Conservation (phyloP, 2,888 invertebrate species). For the Lochmaea capreae region DNA sequence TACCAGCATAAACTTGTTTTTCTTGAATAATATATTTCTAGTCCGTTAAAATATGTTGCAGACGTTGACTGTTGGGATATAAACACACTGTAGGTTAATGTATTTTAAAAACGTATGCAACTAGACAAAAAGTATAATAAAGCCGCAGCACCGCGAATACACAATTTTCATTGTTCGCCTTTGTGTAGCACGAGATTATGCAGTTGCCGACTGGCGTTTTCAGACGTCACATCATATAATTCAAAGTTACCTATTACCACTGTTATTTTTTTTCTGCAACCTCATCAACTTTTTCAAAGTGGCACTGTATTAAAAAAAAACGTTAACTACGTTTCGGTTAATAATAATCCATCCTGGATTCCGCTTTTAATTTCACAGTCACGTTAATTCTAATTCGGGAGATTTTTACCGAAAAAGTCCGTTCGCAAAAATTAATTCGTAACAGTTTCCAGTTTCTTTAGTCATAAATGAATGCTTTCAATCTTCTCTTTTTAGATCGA, state of each 20-base stretch:
- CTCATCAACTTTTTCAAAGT: background rate
- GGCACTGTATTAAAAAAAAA: background rate
- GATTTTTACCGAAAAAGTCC: background rate
- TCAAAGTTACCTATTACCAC: background rate
- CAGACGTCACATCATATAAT: background rate
- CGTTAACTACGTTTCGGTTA: background rate
- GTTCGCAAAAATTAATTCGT: slow-evolving; percentile 19
- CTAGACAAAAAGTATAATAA: background rate
- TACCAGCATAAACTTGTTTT: too few species aligned
- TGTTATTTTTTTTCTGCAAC: background rate
- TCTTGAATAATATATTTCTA: too few species aligned
- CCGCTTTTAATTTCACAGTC: slow-evolving; percentile 14
- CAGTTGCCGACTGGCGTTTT: background rate
- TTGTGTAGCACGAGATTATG: background rate
- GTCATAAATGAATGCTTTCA: slow-evolving; percentile 5
- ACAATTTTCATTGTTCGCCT: background rate
- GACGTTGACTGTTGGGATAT: too few species aligned
- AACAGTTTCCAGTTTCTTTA: slow-evolving; percentile 15
- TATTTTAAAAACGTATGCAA: background rate
- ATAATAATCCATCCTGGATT: slow-evolving; percentile 1
- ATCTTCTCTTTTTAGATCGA: slow-evolving; percentile 17
- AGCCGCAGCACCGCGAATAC: background rate
- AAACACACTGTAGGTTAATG: too few species aligned
- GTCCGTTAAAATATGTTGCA: too few species aligned
- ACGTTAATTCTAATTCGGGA: background rate